A percentile compares a stretch with the other conserved stretches of the same genome.
These are phyloP conservation scores for Andrena trimmerana DNA, from an alignment of 2,888 invertebrate species.

Conservation along the genomic window DNA sequence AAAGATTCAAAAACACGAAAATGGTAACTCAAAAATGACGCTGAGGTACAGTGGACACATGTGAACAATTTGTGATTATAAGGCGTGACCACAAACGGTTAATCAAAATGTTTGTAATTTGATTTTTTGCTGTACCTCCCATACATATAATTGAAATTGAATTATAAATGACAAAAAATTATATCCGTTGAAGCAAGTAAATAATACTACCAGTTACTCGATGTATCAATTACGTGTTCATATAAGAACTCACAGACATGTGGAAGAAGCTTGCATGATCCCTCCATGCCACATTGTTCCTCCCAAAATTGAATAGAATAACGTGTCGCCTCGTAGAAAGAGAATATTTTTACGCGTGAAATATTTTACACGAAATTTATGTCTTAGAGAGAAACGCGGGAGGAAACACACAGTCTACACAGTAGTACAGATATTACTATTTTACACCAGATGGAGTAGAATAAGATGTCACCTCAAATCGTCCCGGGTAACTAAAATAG, in stretches of 20 bases:
- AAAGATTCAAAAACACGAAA: too few relatives aligned
- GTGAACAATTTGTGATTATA: too few relatives aligned
- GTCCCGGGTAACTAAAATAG: conserved; percentile 54
- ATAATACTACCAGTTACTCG: too few relatives aligned
- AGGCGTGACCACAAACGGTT: too few relatives aligned
- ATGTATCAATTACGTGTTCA: conserved; percentile 15
- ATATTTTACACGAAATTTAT: conserved; percentile 46
- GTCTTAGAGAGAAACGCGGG: conserved; percentile 10
- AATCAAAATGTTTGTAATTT: too few relatives aligned
- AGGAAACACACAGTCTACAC: conserved; percentile 24
- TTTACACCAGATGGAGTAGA: conserved; percentile 47
- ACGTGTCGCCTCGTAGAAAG: conserved; percentile 22
- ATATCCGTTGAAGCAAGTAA: too few relatives aligned
- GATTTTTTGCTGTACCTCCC: too few relatives aligned
- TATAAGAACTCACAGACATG: conserved; percentile 10
- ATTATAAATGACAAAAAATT: too few relatives aligned
- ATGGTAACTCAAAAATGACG: too few relatives aligned
- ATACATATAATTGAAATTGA: too few relatives aligned
- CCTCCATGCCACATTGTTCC: conserved; percentile 18
- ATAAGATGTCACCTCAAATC: conserved; percentile 58
- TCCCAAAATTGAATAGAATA: conserved; percentile 46
- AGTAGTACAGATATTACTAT: conserved; percentile 50
- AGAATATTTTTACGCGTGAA: conserved; percentile 35
- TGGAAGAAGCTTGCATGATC: conserved; percentile 22
- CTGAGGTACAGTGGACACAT: too few relatives aligned